A percentile compares a stretch with the other conserved stretches of the same genome.
These are phyloP conservation scores for Bombus cullumanus DNA, from an alignment of 1,140 invertebrate species.

Conservation along the genomic window DNA sequence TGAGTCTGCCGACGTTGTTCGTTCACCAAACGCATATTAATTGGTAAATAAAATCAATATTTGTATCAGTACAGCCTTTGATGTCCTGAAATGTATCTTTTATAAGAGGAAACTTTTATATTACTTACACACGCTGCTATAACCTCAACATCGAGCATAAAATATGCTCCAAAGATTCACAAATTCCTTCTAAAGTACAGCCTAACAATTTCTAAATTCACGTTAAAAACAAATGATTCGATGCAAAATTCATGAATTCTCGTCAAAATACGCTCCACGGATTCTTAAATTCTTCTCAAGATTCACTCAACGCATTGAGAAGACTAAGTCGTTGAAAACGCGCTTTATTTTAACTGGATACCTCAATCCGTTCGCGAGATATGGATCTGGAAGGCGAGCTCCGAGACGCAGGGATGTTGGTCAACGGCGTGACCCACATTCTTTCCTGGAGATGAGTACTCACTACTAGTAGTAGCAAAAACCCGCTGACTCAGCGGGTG, in stretches of 20 bases:
- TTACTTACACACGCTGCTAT: not conserved
- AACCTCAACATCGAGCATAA: too few species aligned
- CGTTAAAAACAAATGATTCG: not conserved
- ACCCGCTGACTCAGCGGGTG: not conserved
- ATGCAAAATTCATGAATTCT: too few species aligned
- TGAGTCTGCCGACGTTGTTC: too few species aligned
- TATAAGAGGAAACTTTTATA: too few species aligned
- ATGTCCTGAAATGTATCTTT: too few species aligned
- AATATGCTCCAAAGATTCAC: not conserved
- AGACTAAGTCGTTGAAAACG: not conserved
- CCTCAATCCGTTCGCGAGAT: not conserved
- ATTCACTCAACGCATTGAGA: rapidly evolving
- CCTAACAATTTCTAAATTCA: not conserved
- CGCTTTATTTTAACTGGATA: not conserved
- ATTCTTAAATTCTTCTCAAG: not conserved
- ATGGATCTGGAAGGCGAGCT: not conserved
- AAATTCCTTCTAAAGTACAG: not conserved
- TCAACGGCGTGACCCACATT: not conserved
- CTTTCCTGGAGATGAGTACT: not conserved
- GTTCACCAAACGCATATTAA: too few species aligned
- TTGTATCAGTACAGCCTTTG: too few species aligned
- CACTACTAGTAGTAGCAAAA: not conserved
- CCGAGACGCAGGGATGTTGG: not conserved
- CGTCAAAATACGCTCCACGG: too few species aligned
- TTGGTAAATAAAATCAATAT: too few species aligned